These are phyloP conservation scores for Ommatoiulus sabulosus DNA, from an alignment of 2,888 invertebrate species.

Conservation along the genomic window DNA sequence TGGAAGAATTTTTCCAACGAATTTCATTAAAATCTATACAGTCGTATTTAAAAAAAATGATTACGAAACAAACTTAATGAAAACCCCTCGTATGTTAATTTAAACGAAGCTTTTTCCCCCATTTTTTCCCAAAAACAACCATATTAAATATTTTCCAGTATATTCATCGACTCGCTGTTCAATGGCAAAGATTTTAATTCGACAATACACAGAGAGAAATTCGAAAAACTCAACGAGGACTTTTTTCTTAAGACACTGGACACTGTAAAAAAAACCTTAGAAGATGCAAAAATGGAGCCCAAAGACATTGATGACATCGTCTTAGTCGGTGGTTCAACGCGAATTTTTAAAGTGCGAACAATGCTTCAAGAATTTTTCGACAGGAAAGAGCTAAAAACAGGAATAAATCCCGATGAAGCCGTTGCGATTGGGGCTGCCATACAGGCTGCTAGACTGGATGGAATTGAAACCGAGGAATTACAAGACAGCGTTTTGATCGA, in stretches of 20 bases:
- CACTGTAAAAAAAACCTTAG: constrained; percentile 94
- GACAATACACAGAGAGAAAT: constrained; percentile 92
- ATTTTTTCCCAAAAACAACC: too few relatives aligned
- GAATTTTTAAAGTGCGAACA: constrained; percentile 98
- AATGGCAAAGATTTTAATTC: constrained; percentile 98
- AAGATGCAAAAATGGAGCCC: constrained; percentile 98
- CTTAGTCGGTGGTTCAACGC: constrained; percentile 93
- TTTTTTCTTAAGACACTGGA: constrained; percentile 96
- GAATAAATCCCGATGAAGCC: constrained; percentile 97
- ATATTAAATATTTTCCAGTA: constrained; percentile 72
- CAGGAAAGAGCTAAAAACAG: constrained; percentile 90
- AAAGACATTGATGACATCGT: constrained; percentile 90
- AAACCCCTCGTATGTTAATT: too few relatives aligned
- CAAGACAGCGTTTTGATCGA: constrained; percentile 93
- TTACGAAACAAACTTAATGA: too few relatives aligned
- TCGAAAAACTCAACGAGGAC: constrained; percentile 96
- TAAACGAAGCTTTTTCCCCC: too few relatives aligned
- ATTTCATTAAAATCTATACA: too few relatives aligned
- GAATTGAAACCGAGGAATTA: constrained; percentile 71
- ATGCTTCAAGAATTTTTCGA: constrained; percentile 77
- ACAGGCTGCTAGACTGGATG: constrained; percentile 92
- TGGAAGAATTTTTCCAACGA: too few relatives aligned
- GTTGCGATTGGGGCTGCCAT: constrained; percentile 97
- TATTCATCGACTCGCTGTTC: constrained; percentile 94
- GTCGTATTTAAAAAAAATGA: too few relatives aligned